A percentile compares a stretch with the other conserved stretches of the same genome.
phyloP scores from a whole-genome alignment of 1,140 invertebrate genomes.

The Dinothrombium tinctorium region DNA sequence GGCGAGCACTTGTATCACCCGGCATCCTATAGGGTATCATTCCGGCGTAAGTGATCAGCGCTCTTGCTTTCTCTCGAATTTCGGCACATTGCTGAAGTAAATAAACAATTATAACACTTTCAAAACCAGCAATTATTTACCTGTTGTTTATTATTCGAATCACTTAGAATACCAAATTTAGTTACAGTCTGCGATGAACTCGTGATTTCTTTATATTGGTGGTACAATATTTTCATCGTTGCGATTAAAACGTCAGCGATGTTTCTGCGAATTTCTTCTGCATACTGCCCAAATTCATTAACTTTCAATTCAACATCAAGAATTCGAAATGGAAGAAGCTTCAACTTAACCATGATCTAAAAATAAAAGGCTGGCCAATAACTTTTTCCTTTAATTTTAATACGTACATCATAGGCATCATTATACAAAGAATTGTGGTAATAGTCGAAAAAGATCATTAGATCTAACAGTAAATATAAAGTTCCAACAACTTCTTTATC shows the following conservation, averaged over 20 bases:
- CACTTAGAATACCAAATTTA: constrained; percentile 9
- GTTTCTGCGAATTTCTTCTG: constrained; percentile 38
- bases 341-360: constrained; percentile 36
- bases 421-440: constrained; percentile 55
- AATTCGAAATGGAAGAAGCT: constrained; percentile 41
- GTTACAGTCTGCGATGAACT: constrained; percentile 11
- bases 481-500: constrained; percentile 34
- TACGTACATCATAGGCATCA: constrained; percentile 47
- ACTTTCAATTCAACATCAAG: constrained; percentile 51
- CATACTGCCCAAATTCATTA: constrained; percentile 33
- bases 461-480: constrained; percentile 56
- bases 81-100: too few relatives aligned
- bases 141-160: constrained; percentile 14
- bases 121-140: too few relatives aligned
- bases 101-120: too few relatives aligned
- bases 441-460: constrained; percentile 72
- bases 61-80: constrained; percentile 56
- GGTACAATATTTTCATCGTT: constrained; percentile 60
- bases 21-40: constrained; percentile 86
- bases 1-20: constrained; percentile 73
- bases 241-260: constrained; percentile 62
- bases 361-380: constrained; percentile 10
- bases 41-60: constrained; percentile 78
- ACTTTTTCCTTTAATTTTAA: constrained; percentile 11
- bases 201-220: constrained; percentile 38